Base-by-base conservation (phyloP, 2,113 vertebrate genomes). In the Sturnira hondurensis region DNA sequence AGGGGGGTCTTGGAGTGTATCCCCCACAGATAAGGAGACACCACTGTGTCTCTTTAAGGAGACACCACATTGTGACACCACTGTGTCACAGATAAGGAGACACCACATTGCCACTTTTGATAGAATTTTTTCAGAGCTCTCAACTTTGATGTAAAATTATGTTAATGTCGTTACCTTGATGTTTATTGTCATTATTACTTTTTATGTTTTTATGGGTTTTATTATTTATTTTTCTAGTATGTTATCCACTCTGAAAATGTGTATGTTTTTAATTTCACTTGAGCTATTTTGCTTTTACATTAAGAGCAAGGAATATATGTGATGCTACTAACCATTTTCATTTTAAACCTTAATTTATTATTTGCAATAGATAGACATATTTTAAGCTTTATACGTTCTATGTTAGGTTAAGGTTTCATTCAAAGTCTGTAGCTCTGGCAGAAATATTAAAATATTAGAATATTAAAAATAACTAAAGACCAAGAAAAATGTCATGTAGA, bases 401-500 rank as follows among this genome's bases (percentile, higher is more conserved):
- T 90, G 24, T 70, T 93, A 88, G 68, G 56, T 91, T 92, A 92
- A 63, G 31, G 2, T 83, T 74, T 91, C 50, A 95, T 87, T 95
- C 56, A 94, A 58, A 92, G 78, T 84, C 26, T 45, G 6, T 36
- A 71, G 13, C 33, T 58, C 38, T 52, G 52, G 76, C 58, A 95
- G 41, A 47, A 71, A 81, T 95, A 95, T 95, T 97, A 89, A 96
- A 56, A 17, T 68, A 61, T 94, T 90, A n/a, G n/a, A n/a, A n/a
- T n/a, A n/a, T n/a, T n/a, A n/a, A n/a, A n/a, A n/a, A n/a, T n/a
- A 97, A 95, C 65, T 89, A 47, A 90, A 93, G 73, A 86, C 31
- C 8, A 74, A n/a, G 31, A 68, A 94, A 90, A 94, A 82, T 74
- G 20, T 73, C 77, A 58, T 88, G 36, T 85, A 81, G 76, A 95